A percentile compares a stretch with the other conserved stretches of the same genome.
Evolutionary conservation across 2,888 invertebrate species (phyloP).

Genomic region (Neoitamus cyanurus): DNA sequence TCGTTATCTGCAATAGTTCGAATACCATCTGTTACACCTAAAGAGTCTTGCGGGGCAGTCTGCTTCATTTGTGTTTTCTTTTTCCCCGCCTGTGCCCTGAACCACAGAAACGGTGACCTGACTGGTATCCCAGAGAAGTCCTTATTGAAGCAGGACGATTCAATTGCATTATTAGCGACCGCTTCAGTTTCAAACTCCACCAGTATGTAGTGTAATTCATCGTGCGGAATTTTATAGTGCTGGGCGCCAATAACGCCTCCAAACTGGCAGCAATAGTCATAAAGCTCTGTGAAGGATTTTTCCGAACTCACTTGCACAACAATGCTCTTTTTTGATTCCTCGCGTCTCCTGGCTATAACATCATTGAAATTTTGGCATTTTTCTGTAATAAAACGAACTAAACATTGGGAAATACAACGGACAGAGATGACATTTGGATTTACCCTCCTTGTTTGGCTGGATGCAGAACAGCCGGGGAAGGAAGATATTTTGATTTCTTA

Average conservation of each 20-base stretch:
- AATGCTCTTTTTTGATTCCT: conserved; percentile 76
- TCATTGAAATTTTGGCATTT: conserved; percentile 67
- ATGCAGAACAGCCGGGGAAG: neutral
- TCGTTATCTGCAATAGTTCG: conserved; percentile 65
- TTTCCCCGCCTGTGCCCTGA: conserved; percentile 68
- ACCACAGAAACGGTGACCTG: conserved; percentile 80
- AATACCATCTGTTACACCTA: conserved; percentile 67
- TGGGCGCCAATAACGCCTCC: conserved; percentile 74
- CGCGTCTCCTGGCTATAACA: conserved; percentile 70
- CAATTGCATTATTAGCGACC: conserved; percentile 70
- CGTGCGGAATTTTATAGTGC: conserved; percentile 71
- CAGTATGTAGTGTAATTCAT: conserved; percentile 78
- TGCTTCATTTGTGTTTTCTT: conserved; percentile 33
- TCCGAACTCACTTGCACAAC: conserved; percentile 82
- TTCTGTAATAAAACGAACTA: conserved; percentile 35
- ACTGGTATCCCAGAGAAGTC: conserved; percentile 73
- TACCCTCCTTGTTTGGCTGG: neutral
- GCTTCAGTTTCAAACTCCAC: conserved; percentile 75
- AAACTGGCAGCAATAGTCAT: conserved; percentile 76
- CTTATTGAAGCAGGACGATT: conserved; percentile 70
- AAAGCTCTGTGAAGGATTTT: conserved; percentile 75
- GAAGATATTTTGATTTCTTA: neutral
- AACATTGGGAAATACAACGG: neutral
- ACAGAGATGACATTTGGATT: neutral
- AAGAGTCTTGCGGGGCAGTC: neutral